These are phyloP conservation scores for Ecliptopera silaceata DNA, from an alignment of 2,888 invertebrate species.

Conservation along the genomic window DNA sequence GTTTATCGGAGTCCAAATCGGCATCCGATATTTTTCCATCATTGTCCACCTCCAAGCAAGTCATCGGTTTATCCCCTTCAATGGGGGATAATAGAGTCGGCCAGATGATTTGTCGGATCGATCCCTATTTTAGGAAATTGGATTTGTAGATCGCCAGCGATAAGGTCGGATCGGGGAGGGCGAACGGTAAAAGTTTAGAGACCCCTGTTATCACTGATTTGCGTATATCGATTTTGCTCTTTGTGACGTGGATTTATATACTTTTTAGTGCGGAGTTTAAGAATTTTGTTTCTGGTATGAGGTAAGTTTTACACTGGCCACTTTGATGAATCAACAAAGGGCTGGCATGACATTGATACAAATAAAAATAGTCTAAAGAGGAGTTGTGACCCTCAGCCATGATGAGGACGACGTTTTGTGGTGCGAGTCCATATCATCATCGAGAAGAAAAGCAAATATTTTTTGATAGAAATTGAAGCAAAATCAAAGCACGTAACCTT, in stretches of 20 bases:
- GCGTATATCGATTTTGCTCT: constrained; percentile 73
- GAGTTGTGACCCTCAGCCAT: too few relatives aligned
- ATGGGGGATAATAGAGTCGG: constrained; percentile 46
- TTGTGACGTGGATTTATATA: constrained; percentile 59
- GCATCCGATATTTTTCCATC: constrained; percentile 33
- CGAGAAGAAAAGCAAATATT: too few relatives aligned
- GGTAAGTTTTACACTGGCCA: too few relatives aligned
- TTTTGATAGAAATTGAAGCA: too few relatives aligned
- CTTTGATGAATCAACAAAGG: too few relatives aligned
- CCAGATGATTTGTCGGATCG: constrained; percentile 83
- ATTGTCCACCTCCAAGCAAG: constrained; percentile 49
- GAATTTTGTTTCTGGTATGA: constrained; percentile 7
- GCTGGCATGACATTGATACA: too few relatives aligned
- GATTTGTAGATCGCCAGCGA: constrained; percentile 82
- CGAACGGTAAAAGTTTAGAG: constrained; percentile 69
- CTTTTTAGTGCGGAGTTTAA: constrained; percentile 36
- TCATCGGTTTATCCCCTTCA: constrained; percentile 50
- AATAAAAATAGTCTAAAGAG: too few relatives aligned
- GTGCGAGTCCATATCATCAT: too few relatives aligned
- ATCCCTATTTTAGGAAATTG: constrained; percentile 84
- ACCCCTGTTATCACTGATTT: constrained; percentile 77
- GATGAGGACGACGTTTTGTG: too few relatives aligned
- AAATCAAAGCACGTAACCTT: too few relatives aligned
- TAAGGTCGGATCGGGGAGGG: constrained; percentile 54
- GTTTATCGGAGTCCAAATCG: constrained; percentile 29